Percentiles rank a stretch among this genome's conserved stretches.
Evolutionary conservation across 2,113 vertebrate species (phyloP).

Genomic region (Suricata suricatta): DNA sequence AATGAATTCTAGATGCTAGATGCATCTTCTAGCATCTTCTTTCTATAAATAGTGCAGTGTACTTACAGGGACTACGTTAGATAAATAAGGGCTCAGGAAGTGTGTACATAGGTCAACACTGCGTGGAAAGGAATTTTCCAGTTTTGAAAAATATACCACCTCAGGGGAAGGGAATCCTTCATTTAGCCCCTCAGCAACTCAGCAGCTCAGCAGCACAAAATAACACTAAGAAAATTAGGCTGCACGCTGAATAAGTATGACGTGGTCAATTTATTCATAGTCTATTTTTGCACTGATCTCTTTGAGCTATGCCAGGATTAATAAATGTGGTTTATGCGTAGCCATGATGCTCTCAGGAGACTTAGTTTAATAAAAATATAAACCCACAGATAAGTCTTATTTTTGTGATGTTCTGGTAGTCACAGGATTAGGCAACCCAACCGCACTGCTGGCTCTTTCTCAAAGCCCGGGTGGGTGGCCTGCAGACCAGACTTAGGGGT

Average conservation of each 20-base stretch:
- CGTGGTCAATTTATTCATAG: slow-evolving; percentile 47
- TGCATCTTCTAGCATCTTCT: neutral
- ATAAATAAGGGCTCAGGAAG: neutral
- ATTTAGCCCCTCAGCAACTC: neutral
- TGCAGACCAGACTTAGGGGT: neutral
- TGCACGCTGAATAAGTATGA: neutral
- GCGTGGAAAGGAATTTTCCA: neutral
- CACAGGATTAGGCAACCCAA: neutral
- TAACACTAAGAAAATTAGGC: neutral
- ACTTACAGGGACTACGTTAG: neutral
- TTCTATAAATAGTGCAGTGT: neutral
- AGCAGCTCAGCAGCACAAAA: neutral
- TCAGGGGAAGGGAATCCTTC: neutral
- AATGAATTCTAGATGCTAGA: neutral
- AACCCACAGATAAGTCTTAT: slow-evolving; percentile 55
- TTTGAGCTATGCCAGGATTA: slow-evolving; percentile 58
- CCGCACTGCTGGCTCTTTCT: neutral
- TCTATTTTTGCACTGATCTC: slow-evolving; percentile 59
- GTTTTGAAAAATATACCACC: neutral
- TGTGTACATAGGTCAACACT: neutral
- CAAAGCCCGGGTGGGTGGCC: slow-evolving; percentile 19
- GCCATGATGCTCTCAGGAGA: slow-evolving; percentile 32
- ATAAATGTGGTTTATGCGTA: slow-evolving; percentile 54
- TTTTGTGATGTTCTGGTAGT: slow-evolving; percentile 60
- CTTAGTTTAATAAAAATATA: slow-evolving; percentile 70